Evolutionary conservation across 2,797 vertebrate genomes (phyloP).

Genomic region (Lates japonicus): DNA sequence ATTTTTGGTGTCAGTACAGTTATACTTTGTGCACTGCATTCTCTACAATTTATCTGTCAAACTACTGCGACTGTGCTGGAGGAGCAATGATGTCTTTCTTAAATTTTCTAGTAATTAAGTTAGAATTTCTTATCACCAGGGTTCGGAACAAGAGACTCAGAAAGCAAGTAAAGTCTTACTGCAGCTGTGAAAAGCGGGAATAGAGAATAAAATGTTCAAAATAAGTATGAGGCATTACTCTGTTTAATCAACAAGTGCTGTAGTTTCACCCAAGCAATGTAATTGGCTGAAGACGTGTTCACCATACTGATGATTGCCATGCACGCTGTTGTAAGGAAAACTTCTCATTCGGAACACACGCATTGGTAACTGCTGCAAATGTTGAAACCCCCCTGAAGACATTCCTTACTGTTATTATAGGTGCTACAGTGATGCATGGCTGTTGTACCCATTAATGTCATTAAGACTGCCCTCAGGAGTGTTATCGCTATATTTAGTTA

Average conservation of each 20-base stretch:
- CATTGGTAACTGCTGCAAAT: slow-evolving; percentile 28
- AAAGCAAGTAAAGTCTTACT: background rate
- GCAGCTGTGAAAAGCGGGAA: slow-evolving; percentile 14
- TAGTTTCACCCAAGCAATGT: slow-evolving; percentile 35
- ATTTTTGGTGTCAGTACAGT: background rate
- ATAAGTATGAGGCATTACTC: slow-evolving; percentile 45
- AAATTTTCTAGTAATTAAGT: background rate
- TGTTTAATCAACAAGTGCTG: slow-evolving; percentile 47
- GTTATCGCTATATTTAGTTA: slow-evolving; percentile 68
- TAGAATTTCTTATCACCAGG: background rate
- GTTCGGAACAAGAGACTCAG: background rate
- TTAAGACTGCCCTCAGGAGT: slow-evolving; percentile 53
- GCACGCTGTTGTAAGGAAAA: background rate
- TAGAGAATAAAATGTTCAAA: slow-evolving; percentile 27
- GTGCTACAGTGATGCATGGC: slow-evolving; percentile 62
- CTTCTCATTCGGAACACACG: slow-evolving; percentile 35
- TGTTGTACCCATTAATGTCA: slow-evolving; percentile 47
- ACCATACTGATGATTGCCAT: background rate
- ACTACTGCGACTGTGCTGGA: too few species aligned
- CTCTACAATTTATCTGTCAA: background rate
- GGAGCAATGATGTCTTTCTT: background rate
- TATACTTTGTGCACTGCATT: background rate
- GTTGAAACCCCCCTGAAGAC: slow-evolving; percentile 24
- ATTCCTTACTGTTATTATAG: slow-evolving; percentile 46
- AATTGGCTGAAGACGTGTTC: slow-evolving; percentile 41